Base-by-base conservation (phyloP, 2,113 vertebrate species). In the Bagarius yarrelli region DNA sequence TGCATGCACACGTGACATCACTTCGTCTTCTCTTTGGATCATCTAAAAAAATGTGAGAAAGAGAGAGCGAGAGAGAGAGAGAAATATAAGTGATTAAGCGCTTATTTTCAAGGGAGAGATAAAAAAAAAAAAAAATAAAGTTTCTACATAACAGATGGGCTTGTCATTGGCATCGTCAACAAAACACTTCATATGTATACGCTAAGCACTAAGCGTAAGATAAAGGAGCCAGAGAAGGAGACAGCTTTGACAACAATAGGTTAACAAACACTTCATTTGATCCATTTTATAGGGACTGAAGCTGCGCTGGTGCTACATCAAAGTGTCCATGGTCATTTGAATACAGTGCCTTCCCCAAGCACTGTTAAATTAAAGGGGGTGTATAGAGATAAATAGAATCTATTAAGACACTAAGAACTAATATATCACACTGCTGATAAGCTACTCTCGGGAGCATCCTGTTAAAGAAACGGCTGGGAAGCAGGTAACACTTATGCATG, bases 11-110 rank as follows among this genome's bases (percentile, higher is more conserved):
- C 93, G 95, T 84, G 89, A 95, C 93, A 95, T 98, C 88, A 99
- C 95, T 84, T 96, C 94, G 83, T 91, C 88, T 88, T 99, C 97
- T 90, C 96, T 94, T 88, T 97, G 95, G 92, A 96, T 98, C 95
- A 99, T 98, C 97, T 99, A 93, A 34, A 57, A 34, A 71, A n/a
- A 13, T 34, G 5, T 55, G 52, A 79, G 57, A 61, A 36, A 76
- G 21, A 55, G 59, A 78, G 8, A 53, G 3, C 32, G 32, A 36
- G 18, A 77, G 34, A 32, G 25, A 66, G 18, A 61, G 55, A 25
- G 52, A 27, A 8, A 82, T 40, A 64, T 4, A 44, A 5, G 40
- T 50, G 52, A 19, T 30, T n/a, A 25, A 18, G 27, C 27, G 18
- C 81, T 63, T 14, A 19, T 70, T 66, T 76, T 71, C 21, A 5